Evolutionary conservation across 2,113 vertebrate species (phyloP).

Genomic region (Daboia siamensis): DNA sequence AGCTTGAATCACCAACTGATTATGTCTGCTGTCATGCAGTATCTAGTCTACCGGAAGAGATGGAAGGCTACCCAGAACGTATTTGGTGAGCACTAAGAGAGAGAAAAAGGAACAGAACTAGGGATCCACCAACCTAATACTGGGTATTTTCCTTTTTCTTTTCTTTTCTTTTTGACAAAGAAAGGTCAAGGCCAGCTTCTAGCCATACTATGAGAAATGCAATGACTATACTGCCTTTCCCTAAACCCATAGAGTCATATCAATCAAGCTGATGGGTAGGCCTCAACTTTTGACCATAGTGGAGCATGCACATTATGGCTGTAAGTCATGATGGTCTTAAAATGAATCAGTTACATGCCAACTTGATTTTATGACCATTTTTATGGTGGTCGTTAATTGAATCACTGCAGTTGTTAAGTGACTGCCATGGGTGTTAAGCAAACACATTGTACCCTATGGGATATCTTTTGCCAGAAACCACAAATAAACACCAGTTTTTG

Average conservation of each 20-base stretch:
- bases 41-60: not conserved
- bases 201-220: not conserved
- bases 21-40: not conserved
- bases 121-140: not conserved
- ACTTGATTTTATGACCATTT: not conserved
- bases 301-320: not conserved
- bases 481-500: not conserved
- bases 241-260: not conserved
- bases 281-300: not conserved
- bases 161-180: not conserved
- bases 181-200: not conserved
- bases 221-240: not conserved
- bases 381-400: not conserved
- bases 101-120: not conserved
- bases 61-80: not conserved
- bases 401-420: not conserved
- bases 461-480: not conserved
- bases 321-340: not conserved
- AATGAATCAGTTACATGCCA: not conserved
- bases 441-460: not conserved
- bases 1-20: not conserved
- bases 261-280: not conserved
- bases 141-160: not conserved
- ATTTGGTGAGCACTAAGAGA: not conserved
- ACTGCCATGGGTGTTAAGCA: not conserved